Percentiles rank a stretch among this genome's conserved stretches.
Evolutionary conservation across 2,113 vertebrate genomes (phyloP).

Genomic region (Egretta garzetta): DNA sequence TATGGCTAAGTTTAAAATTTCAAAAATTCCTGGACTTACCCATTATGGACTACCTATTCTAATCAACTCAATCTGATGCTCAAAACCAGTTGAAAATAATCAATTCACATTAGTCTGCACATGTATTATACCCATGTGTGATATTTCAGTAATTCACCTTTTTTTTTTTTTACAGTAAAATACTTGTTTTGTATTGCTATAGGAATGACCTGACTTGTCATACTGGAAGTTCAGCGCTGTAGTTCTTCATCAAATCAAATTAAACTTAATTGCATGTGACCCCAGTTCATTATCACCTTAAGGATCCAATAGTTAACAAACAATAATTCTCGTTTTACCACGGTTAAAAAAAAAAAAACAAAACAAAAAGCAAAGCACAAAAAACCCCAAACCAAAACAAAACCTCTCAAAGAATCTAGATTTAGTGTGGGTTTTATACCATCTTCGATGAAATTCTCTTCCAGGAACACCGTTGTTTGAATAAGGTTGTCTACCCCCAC

Average conservation of each 20-base stretch:
- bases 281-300: slow-evolving; percentile 14
- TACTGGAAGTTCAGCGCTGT: background rate
- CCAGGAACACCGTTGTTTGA: fast-evolving
- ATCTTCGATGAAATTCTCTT: fast-evolving
- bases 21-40: background rate
- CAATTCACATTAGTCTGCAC: background rate
- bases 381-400: background rate
- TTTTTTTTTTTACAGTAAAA: background rate
- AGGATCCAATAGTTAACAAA: slow-evolving; percentile 41
- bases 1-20: background rate
- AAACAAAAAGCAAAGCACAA: background rate
- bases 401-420: background rate
- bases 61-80: background rate
- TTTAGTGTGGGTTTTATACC: background rate
- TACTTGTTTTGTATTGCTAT: background rate
- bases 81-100: background rate
- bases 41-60: background rate
- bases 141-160: background rate
- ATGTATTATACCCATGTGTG: background rate
- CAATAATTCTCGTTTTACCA: background rate
- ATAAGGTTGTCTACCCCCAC: slow-evolving; percentile 69
- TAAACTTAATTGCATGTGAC: background rate
- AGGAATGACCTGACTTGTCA: background rate
- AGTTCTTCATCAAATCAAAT: background rate
- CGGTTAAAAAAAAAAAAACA: background rate